Conservation (phyloP, 2,113 vertebrate genomes). For the Hydrolagus affinis region DNA sequence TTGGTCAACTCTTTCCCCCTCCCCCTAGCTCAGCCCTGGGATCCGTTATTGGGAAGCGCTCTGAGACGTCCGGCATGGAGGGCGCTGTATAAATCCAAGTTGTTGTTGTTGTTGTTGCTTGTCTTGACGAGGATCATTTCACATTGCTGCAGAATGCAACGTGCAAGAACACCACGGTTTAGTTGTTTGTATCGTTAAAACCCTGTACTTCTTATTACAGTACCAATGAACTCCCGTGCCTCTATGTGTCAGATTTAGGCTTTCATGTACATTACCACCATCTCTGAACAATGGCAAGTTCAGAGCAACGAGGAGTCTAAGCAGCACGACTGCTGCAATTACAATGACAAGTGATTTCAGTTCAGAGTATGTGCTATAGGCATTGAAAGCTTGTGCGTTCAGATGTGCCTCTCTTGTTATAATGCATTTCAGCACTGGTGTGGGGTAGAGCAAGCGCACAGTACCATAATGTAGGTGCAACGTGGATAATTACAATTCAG, state of each 20-base stretch:
- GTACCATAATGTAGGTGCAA: neutral
- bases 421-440: neutral
- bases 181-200: neutral
- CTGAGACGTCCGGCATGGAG: no score
- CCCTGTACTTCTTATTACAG: neutral
- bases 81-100: no score
- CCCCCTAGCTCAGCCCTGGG: no score
- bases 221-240: neutral
- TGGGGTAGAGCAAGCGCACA: no score
- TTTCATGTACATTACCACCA: neutral
- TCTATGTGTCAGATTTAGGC: neutral
- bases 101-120: no score
- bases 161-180: neutral
- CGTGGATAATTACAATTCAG: neutral
- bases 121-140: no score
- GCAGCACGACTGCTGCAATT: conserved; percentile 8
- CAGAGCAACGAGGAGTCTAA: neutral
- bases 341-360: neutral
- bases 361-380: neutral
- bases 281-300: neutral
- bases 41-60: no score
- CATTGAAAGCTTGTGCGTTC: neutral
- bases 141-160: neutral
- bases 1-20: no score
- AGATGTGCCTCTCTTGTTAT: neutral